Evolutionary conservation across 2,888 invertebrate genomes (phyloP).

Genomic region (Hydrotaea cyrtoneurina): DNA sequence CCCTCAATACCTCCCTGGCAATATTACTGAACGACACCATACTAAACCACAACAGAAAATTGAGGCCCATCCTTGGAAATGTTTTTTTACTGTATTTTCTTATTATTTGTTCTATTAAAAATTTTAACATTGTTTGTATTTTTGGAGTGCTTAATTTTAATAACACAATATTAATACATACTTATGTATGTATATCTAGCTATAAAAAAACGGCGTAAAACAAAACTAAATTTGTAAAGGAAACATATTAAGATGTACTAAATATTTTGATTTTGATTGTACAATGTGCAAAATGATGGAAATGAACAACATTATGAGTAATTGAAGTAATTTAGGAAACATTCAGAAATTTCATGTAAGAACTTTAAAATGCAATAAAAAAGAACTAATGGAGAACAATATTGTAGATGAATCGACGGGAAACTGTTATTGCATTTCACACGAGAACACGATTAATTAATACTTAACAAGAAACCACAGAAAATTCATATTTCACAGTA

Average conservation of each 20-base stretch:
- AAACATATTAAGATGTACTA: constrained; percentile 31
- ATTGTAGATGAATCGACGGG: too few species aligned
- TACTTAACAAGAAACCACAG: neutral
- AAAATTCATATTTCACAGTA: too few species aligned
- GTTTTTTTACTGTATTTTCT: constrained; percentile 13
- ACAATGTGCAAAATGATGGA: neutral
- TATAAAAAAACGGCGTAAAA: neutral
- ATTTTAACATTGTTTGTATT: neutral
- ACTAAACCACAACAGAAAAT: constrained; percentile 7
- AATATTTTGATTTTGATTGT: constrained; percentile 1
- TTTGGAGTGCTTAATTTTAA: neutral
- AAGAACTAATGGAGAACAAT: neutral
- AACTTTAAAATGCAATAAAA: neutral
- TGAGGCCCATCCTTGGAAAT: constrained; percentile 24
- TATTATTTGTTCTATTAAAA: constrained; percentile 50
- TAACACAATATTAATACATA: neutral
- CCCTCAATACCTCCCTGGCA: constrained; percentile 73
- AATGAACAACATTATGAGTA: constrained; percentile 3
- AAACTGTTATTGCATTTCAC: neutral
- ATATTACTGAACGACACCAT: constrained; percentile 67
- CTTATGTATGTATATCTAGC: neutral
- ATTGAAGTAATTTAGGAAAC: constrained; percentile 11
- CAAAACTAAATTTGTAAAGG: neutral
- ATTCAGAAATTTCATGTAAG: constrained; percentile 28
- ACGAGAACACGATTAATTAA: neutral